A percentile compares a stretch with the other conserved stretches of the same genome.
Evolutionary conservation across 2,113 vertebrate genomes (phyloP).

Genomic region (Tetraodon nigroviridis): DNA sequence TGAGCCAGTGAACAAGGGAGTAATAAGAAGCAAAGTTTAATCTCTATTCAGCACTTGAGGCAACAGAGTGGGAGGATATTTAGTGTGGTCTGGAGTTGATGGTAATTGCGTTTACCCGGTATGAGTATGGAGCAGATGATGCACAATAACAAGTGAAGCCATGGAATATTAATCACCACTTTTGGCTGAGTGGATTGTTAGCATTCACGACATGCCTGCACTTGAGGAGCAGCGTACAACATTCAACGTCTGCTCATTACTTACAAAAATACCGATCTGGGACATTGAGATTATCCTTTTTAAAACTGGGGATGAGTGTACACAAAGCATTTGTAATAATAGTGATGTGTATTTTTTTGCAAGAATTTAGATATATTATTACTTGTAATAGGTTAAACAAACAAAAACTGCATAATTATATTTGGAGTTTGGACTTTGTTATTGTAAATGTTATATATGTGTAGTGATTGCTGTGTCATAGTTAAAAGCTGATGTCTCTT

Average conservation of each 20-base stretch:
- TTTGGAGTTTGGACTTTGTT: not conserved
- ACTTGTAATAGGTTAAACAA: not conserved
- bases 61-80: conserved; percentile 56
- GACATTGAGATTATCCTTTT: not conserved
- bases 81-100: conserved; percentile 15
- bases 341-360: conserved; percentile 14
- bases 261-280: not conserved
- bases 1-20: conserved; percentile 76
- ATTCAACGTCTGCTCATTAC: not conserved
- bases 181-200: conserved; percentile 45
- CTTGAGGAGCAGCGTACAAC: conserved; percentile 32
- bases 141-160: conserved; percentile 67
- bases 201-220: conserved; percentile 49
- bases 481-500: conserved; percentile 14
- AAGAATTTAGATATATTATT: not conserved
- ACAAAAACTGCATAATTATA: not conserved
- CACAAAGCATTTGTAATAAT: not conserved
- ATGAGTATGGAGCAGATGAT: conserved; percentile 61
- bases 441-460: conserved; percentile 12
- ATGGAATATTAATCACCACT: conserved; percentile 76
- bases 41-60: conserved; percentile 74
- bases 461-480: conserved; percentile 6
- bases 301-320: no score
- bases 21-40: conserved; percentile 78
- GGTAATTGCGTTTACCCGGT: conserved; percentile 11